Evolutionary conservation across 2,888 invertebrate species (phyloP), one percentile per base, ranked within the genome.

Genomic region (Papilio protenor): DNA sequence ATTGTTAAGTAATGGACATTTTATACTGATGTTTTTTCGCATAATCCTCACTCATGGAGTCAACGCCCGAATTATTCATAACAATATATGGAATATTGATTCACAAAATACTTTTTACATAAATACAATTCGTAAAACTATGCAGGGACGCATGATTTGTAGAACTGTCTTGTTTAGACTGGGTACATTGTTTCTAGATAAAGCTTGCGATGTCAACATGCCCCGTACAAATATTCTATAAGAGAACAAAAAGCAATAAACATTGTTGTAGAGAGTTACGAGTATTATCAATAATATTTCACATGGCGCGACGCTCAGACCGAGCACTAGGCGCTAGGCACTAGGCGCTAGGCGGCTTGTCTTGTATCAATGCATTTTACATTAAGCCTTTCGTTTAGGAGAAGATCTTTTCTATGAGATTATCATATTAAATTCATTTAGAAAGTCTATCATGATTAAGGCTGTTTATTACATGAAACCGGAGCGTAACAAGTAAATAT

Each of bases 321-420:
- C 21, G 57, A 57, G 80, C n/a, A 81, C 82, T 80, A 78, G 79
- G 77, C 69, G 74, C 66, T 76, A 80, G 86, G 85, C 82, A 81
- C 81, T 79, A 77, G 85, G 84, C 84, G 84, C 79, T n/a, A n/a
- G n/a, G 74, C 77, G 82, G 84, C 84, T 85, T 85, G 85, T 85
- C 82, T 85, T 81, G 80, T 82, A 85, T 83, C 81, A 82, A 81
- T 83, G 83, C 80, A 84, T 80, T 85, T 81, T 82, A 83, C 83
- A 82, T 83, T 82, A 81, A 80, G 77, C 82, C 76, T 72, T 81
- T 79, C 70, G 72, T 70, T 78, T 82, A 85, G 82, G 79, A 47
- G 80, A 84, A 82, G 82, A 16, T 73, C 18, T 27, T 55, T n/a
- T 1, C 40, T 45, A 12, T 11, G 66, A 12, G 27, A 66, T 45